These are phyloP conservation scores for Diadema setosum DNA, from an alignment of 35 echinoderm and acorn worm species.

Conservation along the genomic window DNA sequence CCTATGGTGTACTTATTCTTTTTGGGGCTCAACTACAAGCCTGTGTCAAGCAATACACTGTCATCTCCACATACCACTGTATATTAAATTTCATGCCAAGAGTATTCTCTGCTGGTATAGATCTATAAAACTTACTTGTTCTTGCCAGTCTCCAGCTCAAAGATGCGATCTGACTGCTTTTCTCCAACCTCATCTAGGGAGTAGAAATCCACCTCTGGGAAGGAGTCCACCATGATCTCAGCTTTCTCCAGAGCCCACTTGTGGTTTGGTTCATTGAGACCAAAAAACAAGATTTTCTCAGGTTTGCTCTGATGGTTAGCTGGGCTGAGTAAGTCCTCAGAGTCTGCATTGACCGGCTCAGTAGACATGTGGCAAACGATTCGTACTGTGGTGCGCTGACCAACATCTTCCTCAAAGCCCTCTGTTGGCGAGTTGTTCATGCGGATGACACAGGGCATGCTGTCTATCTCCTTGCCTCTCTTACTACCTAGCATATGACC, in stretches of 20 bases:
- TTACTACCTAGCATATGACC: constrained; percentile 61
- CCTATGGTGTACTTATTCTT: too few relatives aligned
- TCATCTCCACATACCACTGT: too few relatives aligned
- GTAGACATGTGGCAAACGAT: constrained; percentile 78
- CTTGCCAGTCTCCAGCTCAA: constrained; percentile 86
- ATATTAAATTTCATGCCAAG: too few relatives aligned
- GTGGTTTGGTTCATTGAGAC: constrained; percentile 61
- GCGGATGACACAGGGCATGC: constrained; percentile 74
- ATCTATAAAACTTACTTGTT: constrained; percentile 47
- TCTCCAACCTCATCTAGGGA: constrained; percentile 76
- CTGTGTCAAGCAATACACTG: too few relatives aligned
- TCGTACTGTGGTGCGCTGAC: constrained; percentile 75
- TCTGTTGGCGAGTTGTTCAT: constrained; percentile 84
- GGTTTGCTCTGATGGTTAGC: background rate
- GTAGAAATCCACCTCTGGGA: constrained; percentile 61
- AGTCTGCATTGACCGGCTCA: constrained; percentile 38
- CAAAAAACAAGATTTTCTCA: constrained; percentile 77
- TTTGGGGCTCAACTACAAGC: too few relatives aligned
- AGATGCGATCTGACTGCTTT: constrained; percentile 72
- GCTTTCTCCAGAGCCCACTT: constrained; percentile 62
- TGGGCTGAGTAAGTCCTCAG: constrained; percentile 34
- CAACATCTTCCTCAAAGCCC: constrained; percentile 74
- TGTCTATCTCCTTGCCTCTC: constrained; percentile 85
- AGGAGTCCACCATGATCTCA: constrained; percentile 31
- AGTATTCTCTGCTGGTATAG: too few relatives aligned